Conservation (phyloP, 2,797 vertebrate species). For the Echiichthys vipera region DNA sequence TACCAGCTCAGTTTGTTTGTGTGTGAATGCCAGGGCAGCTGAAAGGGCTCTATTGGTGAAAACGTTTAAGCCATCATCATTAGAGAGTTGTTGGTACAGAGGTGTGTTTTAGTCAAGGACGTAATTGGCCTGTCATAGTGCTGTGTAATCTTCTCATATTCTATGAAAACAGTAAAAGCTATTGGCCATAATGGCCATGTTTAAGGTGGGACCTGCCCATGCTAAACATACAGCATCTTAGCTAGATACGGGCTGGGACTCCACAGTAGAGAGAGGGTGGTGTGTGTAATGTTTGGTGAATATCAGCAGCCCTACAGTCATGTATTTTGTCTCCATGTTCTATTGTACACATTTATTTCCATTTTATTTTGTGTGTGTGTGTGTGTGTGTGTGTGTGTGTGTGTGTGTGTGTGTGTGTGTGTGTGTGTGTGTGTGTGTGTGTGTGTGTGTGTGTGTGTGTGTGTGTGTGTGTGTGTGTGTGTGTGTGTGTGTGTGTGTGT, state of each 20-base stretch:
- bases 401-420: constrained; percentile 10
- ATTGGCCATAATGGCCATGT: constrained; percentile 74
- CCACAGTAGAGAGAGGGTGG: constrained; percentile 21
- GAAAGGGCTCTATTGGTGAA: constrained; percentile 86
- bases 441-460: constrained; percentile 13
- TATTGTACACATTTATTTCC: constrained; percentile 38
- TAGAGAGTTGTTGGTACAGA: constrained; percentile 85
- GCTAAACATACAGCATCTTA: constrained; percentile 64
- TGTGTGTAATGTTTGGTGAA: constrained; percentile 36
- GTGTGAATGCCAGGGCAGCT: constrained; percentile 67
- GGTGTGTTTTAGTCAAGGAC: constrained; percentile 91
- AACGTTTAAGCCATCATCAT: constrained; percentile 92
- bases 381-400: neutral
- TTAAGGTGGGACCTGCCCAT: constrained; percentile 82
- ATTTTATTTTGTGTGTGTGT: constrained; percentile 38
- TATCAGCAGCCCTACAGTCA: constrained; percentile 47
- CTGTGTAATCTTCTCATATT: constrained; percentile 84
- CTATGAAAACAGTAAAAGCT: constrained; percentile 78
- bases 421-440: constrained; percentile 3
- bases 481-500: neutral
- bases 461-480: constrained; percentile 20
- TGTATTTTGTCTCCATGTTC: constrained; percentile 37
- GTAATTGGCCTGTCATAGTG: constrained; percentile 90
- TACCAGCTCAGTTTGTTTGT: no score
- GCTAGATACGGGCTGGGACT: constrained; percentile 31